phyloP scores from a whole-genome alignment of 2,113 vertebrate species.

The Seriola rivoliana region DNA sequence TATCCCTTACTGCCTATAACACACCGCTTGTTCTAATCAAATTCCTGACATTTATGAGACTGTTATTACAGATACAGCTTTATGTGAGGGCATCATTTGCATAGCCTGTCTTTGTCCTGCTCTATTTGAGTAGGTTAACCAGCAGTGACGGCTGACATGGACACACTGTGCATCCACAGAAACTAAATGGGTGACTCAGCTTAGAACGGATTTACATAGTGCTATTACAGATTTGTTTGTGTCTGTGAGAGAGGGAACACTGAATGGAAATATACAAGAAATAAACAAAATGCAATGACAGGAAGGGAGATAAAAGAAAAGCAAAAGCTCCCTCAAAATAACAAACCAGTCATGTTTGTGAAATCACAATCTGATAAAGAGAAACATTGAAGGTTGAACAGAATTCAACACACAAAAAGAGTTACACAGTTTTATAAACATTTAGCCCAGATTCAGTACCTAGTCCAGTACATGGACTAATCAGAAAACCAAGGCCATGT shows the following conservation, averaged over 20 bases:
- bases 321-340: background rate
- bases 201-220: conserved; percentile 2
- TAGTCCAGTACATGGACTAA: background rate
- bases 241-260: background rate
- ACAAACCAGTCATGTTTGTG: background rate
- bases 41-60: conserved; percentile 47
- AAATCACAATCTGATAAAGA: conserved; percentile 6
- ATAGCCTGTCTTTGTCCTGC: conserved; percentile 20
- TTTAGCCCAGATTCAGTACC: background rate
- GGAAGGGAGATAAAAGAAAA: background rate
- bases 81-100: conserved; percentile 46
- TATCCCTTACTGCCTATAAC: conserved; percentile 9
- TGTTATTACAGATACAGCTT: conserved; percentile 21
- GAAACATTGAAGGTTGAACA: conserved; percentile 2
- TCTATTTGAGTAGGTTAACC: conserved; percentile 13
- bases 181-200: conserved; percentile 32
- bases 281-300: background rate
- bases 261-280: conserved; percentile 6
- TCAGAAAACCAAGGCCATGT: conserved; percentile 23
- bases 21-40: conserved; percentile 1
- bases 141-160: conserved; percentile 5
- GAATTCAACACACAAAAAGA: background rate
- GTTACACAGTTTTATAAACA: background rate
- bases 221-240: conserved; percentile 7
- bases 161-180: conserved; percentile 16